Evolutionary conservation across 2,888 invertebrate species (phyloP).

Genomic region (Troides helena): DNA sequence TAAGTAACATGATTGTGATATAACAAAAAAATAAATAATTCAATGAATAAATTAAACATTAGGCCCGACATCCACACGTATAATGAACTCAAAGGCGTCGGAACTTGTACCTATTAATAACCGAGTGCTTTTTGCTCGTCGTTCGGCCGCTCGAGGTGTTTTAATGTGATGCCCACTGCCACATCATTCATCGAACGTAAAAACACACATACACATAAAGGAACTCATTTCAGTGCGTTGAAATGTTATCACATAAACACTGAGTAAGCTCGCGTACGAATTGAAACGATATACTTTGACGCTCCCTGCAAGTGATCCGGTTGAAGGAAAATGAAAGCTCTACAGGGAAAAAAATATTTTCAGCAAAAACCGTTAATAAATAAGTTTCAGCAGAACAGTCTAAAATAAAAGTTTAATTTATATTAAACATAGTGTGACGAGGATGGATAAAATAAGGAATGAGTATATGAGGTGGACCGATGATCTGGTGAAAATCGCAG

Average conservation of each 20-base stretch:
- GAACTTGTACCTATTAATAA: conserved; percentile 25
- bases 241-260: conserved; percentile 2
- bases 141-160: conserved; percentile 14
- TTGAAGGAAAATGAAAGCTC: too few relatives aligned
- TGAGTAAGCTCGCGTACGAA: neutral
- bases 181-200: conserved; percentile 10
- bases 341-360: too few relatives aligned
- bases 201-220: conserved; percentile 12
- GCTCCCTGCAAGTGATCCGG: too few relatives aligned
- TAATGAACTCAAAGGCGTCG: conserved; percentile 21
- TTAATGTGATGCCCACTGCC: neutral
- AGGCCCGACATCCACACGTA: conserved; percentile 20
- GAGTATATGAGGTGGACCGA: too few relatives aligned
- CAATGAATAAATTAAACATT: conserved; percentile 7
- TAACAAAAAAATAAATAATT: neutral
- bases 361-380: too few relatives aligned
- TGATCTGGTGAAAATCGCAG: too few relatives aligned
- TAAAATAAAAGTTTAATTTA: too few relatives aligned
- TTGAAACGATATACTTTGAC: too few relatives aligned
- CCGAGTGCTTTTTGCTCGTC: conserved; percentile 22
- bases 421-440: too few relatives aligned
- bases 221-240: conserved; percentile 1
- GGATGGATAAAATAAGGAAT: too few relatives aligned
- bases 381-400: too few relatives aligned
- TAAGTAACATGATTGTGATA: neutral